A percentile compares a stretch with the other conserved stretches of the same genome.
Conservation (phyloP, 2,797 vertebrate genomes). For the Rhinogobio ventralis region DNA sequence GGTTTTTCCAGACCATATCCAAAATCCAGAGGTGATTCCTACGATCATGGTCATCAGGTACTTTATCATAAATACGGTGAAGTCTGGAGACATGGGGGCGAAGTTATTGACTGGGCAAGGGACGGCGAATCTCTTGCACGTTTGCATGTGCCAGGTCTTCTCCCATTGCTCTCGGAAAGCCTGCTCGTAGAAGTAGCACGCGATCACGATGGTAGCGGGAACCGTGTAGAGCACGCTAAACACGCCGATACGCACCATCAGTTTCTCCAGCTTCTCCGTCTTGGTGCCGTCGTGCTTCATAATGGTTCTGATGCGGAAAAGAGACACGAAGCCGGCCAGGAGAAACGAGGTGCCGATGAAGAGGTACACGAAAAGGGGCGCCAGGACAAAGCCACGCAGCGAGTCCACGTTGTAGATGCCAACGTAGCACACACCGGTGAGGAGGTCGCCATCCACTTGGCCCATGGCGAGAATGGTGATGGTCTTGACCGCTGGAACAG, state of each 20-base stretch:
- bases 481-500: conserved; percentile 95
- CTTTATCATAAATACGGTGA: conserved; percentile 99
- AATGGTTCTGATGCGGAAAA: conserved; percentile 97
- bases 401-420: conserved; percentile 95
- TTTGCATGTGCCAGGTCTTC: conserved; percentile 95
- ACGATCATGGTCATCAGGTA: conserved; percentile 99
- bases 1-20: conserved; percentile 99
- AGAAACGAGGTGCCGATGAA: conserved; percentile 99
- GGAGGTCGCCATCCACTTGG: conserved; percentile 93
- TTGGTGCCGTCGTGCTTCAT: conserved; percentile 99
- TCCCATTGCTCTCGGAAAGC: conserved; percentile 97
- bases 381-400: conserved; percentile 93
- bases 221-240: conserved; percentile 98
- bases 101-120: conserved; percentile 90
- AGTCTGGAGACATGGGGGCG: conserved; percentile 94
- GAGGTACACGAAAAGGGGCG: conserved; percentile 95
- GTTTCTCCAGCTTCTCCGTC: conserved; percentile 97
- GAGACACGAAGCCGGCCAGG: conserved; percentile 96
- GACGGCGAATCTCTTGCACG: conserved; percentile 92
- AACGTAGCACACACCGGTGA: conserved; percentile 96
- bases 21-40: conserved; percentile 98
- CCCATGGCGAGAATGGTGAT: conserved; percentile 98
- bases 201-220: conserved; percentile 95
- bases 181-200: conserved; percentile 99
- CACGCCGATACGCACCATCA: conserved; percentile 98